Percentiles rank a stretch among this genome's conserved stretches.
These are phyloP conservation scores for Lamellibrachia satsuma DNA, from an alignment of 2,888 invertebrate species.

Conservation along the genomic window DNA sequence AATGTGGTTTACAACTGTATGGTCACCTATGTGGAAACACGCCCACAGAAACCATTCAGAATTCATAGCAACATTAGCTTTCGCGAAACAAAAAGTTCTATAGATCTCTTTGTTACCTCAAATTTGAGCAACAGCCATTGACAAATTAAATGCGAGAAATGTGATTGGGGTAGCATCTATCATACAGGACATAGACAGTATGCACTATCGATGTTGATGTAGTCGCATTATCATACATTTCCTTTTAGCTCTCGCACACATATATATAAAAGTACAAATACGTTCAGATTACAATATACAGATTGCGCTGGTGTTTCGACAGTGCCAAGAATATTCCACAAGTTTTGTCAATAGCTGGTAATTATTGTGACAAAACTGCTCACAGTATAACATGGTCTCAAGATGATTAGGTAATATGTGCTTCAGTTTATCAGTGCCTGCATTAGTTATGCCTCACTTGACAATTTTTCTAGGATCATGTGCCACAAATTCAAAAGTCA, in stretches of 20 bases:
- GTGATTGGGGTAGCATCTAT: neutral
- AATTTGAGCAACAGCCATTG: neutral
- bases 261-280: constrained; percentile 17
- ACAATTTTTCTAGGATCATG: neutral
- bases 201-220: neutral
- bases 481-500: neutral
- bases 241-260: neutral
- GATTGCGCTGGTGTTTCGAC: neutral
- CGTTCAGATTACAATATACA: constrained; percentile 9
- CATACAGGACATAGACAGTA: neutral
- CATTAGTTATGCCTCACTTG: neutral
- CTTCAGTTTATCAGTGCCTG: neutral
- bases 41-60: neutral
- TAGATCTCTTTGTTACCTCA: neutral
- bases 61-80: no score
- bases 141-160: neutral
- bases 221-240: neutral
- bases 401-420: neutral
- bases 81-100: neutral
- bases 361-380: neutral
- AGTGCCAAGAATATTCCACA: neutral
- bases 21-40: neutral
- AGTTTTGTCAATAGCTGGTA: neutral
- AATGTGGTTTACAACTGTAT: neutral
- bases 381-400: neutral